Evolutionary conservation across 2,797 vertebrate genomes (phyloP).

Genomic region (Silurus aristotelis): DNA sequence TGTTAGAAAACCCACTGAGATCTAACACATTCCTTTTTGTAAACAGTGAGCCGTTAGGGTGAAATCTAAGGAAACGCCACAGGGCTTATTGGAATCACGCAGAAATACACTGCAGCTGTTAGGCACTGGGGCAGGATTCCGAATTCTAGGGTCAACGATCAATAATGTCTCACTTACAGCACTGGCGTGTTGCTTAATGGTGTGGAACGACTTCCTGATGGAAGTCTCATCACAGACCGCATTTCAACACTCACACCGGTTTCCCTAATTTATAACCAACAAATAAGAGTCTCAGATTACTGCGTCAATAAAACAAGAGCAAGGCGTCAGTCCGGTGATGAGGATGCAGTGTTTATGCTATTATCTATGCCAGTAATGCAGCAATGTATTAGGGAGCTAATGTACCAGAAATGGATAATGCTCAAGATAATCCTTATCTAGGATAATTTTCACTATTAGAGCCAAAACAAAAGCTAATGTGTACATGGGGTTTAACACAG

Average conservation of each 20-base stretch:
- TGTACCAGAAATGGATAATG: not conserved
- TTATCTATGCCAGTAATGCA: constrained; percentile 13
- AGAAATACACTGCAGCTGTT: constrained; percentile 18
- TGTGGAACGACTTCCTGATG: constrained; percentile 46
- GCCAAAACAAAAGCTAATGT: not conserved
- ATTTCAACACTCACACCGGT: constrained; percentile 19
- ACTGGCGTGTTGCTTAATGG: constrained; percentile 43
- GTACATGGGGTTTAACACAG: not conserved
- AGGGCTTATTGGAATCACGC: constrained; percentile 37
- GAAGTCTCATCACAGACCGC: constrained; percentile 30
- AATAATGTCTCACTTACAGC: constrained; percentile 30
- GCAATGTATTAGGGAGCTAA: not conserved
- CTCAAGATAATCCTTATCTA: not conserved
- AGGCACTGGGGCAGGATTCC: constrained; percentile 20
- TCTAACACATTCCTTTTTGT: not conserved
- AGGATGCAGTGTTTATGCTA: not conserved
- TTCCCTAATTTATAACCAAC: constrained; percentile 8
- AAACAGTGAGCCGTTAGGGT: not conserved
- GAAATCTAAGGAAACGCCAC: constrained; percentile 17
- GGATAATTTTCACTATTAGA: not conserved
- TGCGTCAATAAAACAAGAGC: constrained; percentile 26
- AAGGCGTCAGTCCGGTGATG: not conserved
- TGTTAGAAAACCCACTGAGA: not conserved
- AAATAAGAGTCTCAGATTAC: not conserved
- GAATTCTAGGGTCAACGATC: constrained; percentile 36